These are phyloP conservation scores for Nansenia antarctica DNA, from an alignment of 2,113 vertebrate genomes.

Conservation along the genomic window DNA sequence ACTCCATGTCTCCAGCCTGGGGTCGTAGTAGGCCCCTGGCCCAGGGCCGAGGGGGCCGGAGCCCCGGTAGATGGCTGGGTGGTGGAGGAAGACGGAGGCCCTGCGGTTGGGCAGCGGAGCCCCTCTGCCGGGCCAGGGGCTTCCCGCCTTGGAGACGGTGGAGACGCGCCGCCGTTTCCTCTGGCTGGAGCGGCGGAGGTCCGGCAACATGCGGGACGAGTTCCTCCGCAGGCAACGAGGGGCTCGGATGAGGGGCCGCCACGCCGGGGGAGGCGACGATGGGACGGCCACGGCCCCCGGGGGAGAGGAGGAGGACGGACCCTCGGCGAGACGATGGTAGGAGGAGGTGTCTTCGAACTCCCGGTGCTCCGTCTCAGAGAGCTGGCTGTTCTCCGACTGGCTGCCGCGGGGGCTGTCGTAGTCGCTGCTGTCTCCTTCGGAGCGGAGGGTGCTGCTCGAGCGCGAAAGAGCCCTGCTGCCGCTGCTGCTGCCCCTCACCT, in stretches of 20 bases:
- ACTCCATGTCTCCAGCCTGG: conserved; percentile 76
- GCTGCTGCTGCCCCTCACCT: conserved; percentile 41
- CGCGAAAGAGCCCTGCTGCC: conserved; percentile 26
- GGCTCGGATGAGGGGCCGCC: conserved; percentile 55
- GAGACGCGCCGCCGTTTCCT: conserved; percentile 63
- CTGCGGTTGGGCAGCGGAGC: conserved; percentile 12
- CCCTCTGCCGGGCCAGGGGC: conserved; percentile 45
- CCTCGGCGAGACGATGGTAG: too few species aligned
- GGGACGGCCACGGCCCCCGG: neutral
- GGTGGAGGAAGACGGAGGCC: conserved; percentile 40
- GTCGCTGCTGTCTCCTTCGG: conserved; percentile 36
- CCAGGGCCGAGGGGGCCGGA: conserved; percentile 29
- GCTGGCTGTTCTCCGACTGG: conserved; percentile 56
- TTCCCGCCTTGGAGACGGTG: conserved; percentile 66
- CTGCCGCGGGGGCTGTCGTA: neutral
- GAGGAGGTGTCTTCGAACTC: conserved; percentile 37
- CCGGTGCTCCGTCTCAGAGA: conserved; percentile 26
- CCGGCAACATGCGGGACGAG: conserved; percentile 76
- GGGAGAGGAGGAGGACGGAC: neutral
- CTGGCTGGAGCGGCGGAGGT: conserved; percentile 74
- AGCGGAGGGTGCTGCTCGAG: conserved; percentile 49
- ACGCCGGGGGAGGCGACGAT: conserved; percentile 22
- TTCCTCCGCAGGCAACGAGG: conserved; percentile 75
- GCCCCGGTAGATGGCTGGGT: conserved; percentile 29
- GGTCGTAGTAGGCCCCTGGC: conserved; percentile 52